Base-by-base conservation (phyloP, 2,888 invertebrate species). In the Acleris emargana region DNA sequence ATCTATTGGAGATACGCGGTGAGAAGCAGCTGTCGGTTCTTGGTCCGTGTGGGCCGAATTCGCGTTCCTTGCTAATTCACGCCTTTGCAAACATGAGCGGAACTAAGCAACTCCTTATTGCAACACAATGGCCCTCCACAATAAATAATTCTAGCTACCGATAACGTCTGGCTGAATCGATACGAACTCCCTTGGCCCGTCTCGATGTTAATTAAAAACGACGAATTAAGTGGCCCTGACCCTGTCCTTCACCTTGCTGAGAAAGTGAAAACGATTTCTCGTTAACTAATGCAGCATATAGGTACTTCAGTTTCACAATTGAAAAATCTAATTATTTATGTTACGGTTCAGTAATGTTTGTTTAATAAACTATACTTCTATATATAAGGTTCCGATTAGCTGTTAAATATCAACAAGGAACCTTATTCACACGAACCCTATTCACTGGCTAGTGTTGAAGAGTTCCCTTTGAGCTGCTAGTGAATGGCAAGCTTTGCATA, bases 111-210 rank as follows among this genome's bases (percentile, higher is more conserved):
- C 61, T 62, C 66, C 54, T 57, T 57, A 60, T 68, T 71, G 67
- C 67, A 75, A 77, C 64, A 72, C 72, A 74, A 77, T 72, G 59
- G 63, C 42, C 20, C 71, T 72, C 68, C 16, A 0, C 25, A 43
- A 64, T 61, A 61, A 57, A 38, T 57, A 66, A 43, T n/a, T 43
- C 50, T 50, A n/a, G 45, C 50, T 61, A 50, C 51, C 58, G 25
- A 61, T 17, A 45, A 57, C 22, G n/a, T 57, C 28, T 45, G 60
- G 53, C 59, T 49, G 43, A 64, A 64, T 64, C 64, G 32, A 64
- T 64, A 32, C 53, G 16, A 38, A 20, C 58, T 49, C 60, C 64
- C 64, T 66, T 66, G 64, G 55, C 60, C 55, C 43, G 54, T 66
- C 18, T 42, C 22, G 38, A 32, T 60, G 38, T 61, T 60, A 32